Conservation (phyloP, 2,888 invertebrate genomes). For the Hydrotaea diabolus region DNA sequence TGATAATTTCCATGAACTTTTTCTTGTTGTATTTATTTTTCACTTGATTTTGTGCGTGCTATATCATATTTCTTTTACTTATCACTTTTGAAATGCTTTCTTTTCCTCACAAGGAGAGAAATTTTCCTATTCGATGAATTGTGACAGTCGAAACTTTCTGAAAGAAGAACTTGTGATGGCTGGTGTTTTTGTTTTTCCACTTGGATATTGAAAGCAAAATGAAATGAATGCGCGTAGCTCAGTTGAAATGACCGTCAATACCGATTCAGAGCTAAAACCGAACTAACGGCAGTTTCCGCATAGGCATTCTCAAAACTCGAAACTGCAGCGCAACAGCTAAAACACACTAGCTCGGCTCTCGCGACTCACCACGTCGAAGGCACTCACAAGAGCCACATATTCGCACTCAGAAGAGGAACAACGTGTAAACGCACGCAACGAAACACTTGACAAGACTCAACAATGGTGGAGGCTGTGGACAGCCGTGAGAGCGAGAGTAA, state of each 20-base stretch:
- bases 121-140: constrained; percentile 7
- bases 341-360: constrained; percentile 40
- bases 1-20: constrained; percentile 26
- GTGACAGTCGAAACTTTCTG: constrained; percentile 44
- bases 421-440: constrained; percentile 27
- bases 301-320: constrained; percentile 64
- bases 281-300: constrained; percentile 74
- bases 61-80: constrained; percentile 16
- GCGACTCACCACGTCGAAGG: not conserved
- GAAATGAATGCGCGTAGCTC: constrained; percentile 51
- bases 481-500: not conserved
- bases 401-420: constrained; percentile 9
- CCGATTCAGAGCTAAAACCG: constrained; percentile 79
- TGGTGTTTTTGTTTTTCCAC: constrained; percentile 57
- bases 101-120: not conserved
- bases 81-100: constrained; percentile 8
- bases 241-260: constrained; percentile 72
- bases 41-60: not conserved
- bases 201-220: constrained; percentile 51
- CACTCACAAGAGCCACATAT: constrained; percentile 43
- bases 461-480: constrained; percentile 56
- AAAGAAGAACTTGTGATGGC: constrained; percentile 29
- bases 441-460: constrained; percentile 39
- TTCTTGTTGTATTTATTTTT: constrained; percentile 17
- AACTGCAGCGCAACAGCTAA: constrained; percentile 65